Conservation (phyloP, 2,113 vertebrate genomes). For the Hemiscyllium ocellatum region DNA sequence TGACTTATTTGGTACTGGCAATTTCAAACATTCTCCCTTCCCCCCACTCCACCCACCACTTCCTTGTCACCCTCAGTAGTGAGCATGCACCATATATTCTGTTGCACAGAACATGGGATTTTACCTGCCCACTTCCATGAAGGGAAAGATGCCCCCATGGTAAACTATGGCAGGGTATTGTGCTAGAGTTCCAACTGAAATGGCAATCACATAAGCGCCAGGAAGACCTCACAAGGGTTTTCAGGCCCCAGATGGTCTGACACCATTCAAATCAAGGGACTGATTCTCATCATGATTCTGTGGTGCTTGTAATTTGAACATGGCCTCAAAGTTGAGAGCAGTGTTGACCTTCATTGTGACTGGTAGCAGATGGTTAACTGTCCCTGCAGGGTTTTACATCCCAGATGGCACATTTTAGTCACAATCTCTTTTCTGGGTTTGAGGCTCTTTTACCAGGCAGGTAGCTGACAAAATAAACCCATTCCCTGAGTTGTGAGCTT, state of each 20-base stretch:
- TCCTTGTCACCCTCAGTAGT: background rate
- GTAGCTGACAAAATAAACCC: conserved; percentile 15
- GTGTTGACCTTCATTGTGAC: conserved; percentile 20
- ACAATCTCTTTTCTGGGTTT: background rate
- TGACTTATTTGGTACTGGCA: background rate
- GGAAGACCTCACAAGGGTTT: background rate
- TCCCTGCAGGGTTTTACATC: conserved; percentile 3
- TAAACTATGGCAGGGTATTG: background rate
- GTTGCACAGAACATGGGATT: background rate
- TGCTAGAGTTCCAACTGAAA: background rate
- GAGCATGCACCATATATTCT: background rate
- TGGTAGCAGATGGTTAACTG: conserved; percentile 30
- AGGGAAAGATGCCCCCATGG: background rate
- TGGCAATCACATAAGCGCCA: background rate
- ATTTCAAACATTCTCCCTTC: background rate
- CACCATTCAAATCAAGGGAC: background rate
- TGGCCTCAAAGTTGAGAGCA: background rate
- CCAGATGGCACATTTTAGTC: conserved; percentile 8
- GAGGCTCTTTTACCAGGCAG: background rate
- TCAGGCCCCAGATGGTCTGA: background rate
- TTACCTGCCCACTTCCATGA: background rate
- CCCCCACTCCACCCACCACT: too few relatives aligned
- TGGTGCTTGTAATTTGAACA: background rate
- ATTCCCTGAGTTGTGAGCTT: background rate
- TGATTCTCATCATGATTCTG: background rate